Conservation (phyloP, 1,140 invertebrate species). For the Aphaenogaster floridana region DNA sequence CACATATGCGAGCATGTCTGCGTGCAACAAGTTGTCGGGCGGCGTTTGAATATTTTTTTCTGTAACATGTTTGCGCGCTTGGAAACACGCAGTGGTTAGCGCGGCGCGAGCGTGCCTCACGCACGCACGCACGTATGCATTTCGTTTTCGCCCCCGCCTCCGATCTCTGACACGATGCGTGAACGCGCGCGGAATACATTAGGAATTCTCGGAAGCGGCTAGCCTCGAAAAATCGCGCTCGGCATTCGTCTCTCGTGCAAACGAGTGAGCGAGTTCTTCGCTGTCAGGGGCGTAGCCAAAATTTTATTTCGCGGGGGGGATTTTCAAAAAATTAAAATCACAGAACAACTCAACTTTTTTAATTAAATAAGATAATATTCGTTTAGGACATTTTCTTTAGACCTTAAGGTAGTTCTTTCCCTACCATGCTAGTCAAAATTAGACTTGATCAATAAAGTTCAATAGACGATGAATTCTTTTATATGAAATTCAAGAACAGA, state of each 20-base stretch:
- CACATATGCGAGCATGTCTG: not conserved
- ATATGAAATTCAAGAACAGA: too few species aligned
- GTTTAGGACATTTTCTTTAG: too few species aligned
- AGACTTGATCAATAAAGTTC: too few species aligned
- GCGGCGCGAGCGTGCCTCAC: conserved; percentile 2
- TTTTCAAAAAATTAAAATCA: too few species aligned
- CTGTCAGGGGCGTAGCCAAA: too few species aligned
- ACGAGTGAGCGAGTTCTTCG: too few species aligned
- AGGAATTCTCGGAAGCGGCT: conserved; percentile 57
- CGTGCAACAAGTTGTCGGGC: conserved; percentile 65
- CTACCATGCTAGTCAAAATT: too few species aligned
- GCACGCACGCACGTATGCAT: not conserved
- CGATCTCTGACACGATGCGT: conserved; percentile 32
- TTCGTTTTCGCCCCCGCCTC: not conserved
- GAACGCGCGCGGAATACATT: conserved; percentile 54
- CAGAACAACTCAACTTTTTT: too few species aligned
- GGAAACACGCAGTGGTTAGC: not conserved
- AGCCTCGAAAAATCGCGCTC: conserved; percentile 50
- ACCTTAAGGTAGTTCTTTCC: too few species aligned
- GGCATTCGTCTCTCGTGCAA: conserved; percentile 20
- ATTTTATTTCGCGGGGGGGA: too few species aligned
- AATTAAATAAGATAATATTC: too few species aligned
- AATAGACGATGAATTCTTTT: too few species aligned
- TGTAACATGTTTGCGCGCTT: conserved; percentile 9
- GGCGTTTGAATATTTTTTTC: conserved; percentile 47